Evolutionary conservation across 1,140 invertebrate genomes (phyloP).

Genomic region (Colletes gigas): DNA sequence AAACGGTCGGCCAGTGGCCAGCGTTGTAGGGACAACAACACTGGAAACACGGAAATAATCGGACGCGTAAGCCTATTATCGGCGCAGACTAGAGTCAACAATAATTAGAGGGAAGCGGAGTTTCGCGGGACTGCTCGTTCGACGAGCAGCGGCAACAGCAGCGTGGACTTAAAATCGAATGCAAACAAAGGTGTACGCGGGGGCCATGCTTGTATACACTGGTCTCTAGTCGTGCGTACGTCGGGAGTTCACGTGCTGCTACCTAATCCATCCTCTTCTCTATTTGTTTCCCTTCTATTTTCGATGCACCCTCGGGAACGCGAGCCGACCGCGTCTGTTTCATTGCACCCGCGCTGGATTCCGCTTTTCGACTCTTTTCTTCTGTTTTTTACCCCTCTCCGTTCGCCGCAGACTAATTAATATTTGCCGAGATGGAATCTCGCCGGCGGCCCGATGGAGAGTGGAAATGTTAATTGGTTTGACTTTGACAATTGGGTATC

Average conservation of each 20-base stretch:
- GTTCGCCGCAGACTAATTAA: conserved; percentile 27
- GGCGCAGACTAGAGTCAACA: conserved; percentile 55
- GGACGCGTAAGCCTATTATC: conserved; percentile 60
- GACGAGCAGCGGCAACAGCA: not conserved
- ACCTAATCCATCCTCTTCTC: conserved; percentile 56
- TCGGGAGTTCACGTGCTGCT: conserved; percentile 43
- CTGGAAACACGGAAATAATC: conserved; percentile 59
- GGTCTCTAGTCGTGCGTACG: conserved; percentile 28
- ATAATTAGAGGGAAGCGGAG: conserved; percentile 62
- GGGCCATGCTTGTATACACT: not conserved
- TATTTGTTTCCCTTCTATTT: conserved; percentile 53
- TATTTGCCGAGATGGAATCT: conserved; percentile 40
- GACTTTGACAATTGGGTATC: not conserved
- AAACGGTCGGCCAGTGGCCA: conserved; percentile 37
- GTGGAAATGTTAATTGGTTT: conserved; percentile 3
- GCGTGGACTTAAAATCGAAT: conserved; percentile 55
- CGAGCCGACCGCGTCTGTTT: not conserved
- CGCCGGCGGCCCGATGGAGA: not conserved
- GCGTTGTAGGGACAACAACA: conserved; percentile 14
- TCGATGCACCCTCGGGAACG: conserved; percentile 38
- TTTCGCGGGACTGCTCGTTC: conserved; percentile 30
- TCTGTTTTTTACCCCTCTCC: not conserved
- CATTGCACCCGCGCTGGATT: conserved; percentile 28
- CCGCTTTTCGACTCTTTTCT: conserved; percentile 11
- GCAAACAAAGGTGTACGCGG: conserved; percentile 43